A percentile compares a stretch with the other conserved stretches of the same genome.
These are phyloP conservation scores for Stenichneumon culpator DNA, from an alignment of 2,888 invertebrate species.

Conservation along the genomic window DNA sequence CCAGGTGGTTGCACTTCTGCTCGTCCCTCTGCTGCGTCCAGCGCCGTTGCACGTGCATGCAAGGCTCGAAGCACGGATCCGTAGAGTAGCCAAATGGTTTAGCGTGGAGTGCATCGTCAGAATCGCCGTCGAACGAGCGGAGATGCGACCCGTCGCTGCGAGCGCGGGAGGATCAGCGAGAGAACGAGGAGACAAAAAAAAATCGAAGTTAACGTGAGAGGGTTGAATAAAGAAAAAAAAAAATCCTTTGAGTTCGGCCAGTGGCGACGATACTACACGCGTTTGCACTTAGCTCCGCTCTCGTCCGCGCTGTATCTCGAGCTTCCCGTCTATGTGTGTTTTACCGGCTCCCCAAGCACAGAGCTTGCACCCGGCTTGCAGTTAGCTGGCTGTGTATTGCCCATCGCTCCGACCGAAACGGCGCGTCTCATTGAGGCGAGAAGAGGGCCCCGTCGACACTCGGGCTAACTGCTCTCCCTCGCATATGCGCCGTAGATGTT, in stretches of 20 bases:
- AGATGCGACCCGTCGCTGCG: conserved; percentile 63
- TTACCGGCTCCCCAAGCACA: background rate
- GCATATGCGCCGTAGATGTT: background rate
- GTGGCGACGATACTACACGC: conserved; percentile 74
- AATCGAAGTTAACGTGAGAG: conserved; percentile 24
- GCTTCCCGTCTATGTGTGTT: background rate
- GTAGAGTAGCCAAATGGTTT: conserved; percentile 72
- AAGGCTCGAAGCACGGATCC: conserved; percentile 9
- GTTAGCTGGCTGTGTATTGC: conserved; percentile 1
- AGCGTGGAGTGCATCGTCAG: conserved; percentile 60
- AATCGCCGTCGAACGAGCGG: background rate
- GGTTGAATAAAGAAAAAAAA: background rate
- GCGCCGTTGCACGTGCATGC: background rate
- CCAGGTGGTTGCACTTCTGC: background rate
- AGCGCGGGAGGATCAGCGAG: conserved; percentile 68
- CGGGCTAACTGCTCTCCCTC: conserved; percentile 57
- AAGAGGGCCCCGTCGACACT: conserved; percentile 61
- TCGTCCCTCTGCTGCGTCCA: background rate
- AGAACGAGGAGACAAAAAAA: conserved; percentile 44
- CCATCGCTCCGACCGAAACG: conserved; percentile 39
- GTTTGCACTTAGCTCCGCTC: conserved; percentile 81
- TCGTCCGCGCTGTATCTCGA: conserved; percentile 14
- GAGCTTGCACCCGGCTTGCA: background rate
- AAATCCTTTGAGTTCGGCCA: conserved; percentile 41
- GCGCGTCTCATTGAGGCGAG: conserved; percentile 40